Base-by-base conservation (phyloP, 1,140 invertebrate species). In the Melanaphis sacchari region DNA sequence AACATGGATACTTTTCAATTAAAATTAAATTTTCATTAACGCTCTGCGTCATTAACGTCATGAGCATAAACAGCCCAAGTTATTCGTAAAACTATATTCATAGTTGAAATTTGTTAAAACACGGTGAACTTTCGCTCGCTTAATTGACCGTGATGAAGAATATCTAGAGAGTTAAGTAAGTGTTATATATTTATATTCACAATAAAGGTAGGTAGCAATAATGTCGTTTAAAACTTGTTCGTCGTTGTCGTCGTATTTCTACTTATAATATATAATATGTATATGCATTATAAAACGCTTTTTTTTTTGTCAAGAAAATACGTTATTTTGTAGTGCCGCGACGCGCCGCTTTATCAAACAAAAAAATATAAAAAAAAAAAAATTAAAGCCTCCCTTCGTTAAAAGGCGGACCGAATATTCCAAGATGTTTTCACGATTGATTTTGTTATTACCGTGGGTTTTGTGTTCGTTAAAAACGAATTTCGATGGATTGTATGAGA, bases 41-140 rank as follows among this genome's bases (percentile, higher is more conserved):
- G 40, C 31, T 52, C 87, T 36, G 43, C 46, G n/a, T n/a, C 43
- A 26, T 89, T n/a, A 38, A 21, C 89, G 89, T 66, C 54, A 52
- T 90, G 40, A 90, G 54, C 38, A 52, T 90, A 40, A 90, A 40
- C 38, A 66, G 18, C 54, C 15, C 31, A 15, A 90, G 38, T 41
- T 41, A 66, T 90, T 26, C 40, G 24, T 59, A 59, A 59, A 24
- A 54, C 88, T 40, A n/a, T 59, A 66, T 59, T 66, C 40, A 59
- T 66, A 90, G 66, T 90, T 90, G 88, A 90, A 90, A 59, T 90
- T 90, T 59, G 38, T 90, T 90, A 59, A 90, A 90, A 59, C 87
- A 88, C 87, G n/a, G 24, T 11, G 38, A 90, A 90, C 89, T 90
- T 90, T 90, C 24, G 21, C 26, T 38, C 18, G 52, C 89, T 66